Conservation (phyloP, 2,113 vertebrate species). For the Lepus timidus region DNA sequence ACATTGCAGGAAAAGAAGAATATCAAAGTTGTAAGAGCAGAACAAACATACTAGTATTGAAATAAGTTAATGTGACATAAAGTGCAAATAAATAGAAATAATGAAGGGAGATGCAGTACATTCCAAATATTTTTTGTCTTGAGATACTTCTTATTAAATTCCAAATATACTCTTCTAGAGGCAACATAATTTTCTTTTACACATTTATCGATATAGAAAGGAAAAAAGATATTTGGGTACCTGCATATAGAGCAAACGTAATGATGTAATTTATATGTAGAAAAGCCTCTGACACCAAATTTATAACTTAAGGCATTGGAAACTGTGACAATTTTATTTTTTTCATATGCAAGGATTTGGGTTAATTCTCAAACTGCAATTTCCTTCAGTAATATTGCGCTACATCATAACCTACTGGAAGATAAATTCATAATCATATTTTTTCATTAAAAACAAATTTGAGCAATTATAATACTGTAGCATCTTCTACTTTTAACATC, state of each 20-base stretch:
- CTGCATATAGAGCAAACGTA: conserved; percentile 3
- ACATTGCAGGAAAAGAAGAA: not conserved
- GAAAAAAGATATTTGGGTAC: not conserved
- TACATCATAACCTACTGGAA: not conserved
- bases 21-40: not conserved
- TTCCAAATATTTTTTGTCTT: not conserved
- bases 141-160: conserved; percentile 5
- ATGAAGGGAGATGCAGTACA: not conserved
- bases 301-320: not conserved
- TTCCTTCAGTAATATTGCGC: not conserved
- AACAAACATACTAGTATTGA: not conserved
- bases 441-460: conserved; percentile 31
- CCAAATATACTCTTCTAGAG: not conserved
- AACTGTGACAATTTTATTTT: not conserved
- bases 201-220: not conserved
- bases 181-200: conserved; percentile 13
- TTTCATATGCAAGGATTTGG: not conserved
- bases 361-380: not conserved
- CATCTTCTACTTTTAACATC: not conserved
- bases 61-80: not conserved
- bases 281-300: not conserved
- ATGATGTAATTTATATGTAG: conserved; percentile 28
- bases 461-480: not conserved
- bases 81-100: not conserved
- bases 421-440: not conserved